Base-by-base conservation (phyloP, 2,797 vertebrate genomes). In the Mormyrops boulengeri region DNA sequence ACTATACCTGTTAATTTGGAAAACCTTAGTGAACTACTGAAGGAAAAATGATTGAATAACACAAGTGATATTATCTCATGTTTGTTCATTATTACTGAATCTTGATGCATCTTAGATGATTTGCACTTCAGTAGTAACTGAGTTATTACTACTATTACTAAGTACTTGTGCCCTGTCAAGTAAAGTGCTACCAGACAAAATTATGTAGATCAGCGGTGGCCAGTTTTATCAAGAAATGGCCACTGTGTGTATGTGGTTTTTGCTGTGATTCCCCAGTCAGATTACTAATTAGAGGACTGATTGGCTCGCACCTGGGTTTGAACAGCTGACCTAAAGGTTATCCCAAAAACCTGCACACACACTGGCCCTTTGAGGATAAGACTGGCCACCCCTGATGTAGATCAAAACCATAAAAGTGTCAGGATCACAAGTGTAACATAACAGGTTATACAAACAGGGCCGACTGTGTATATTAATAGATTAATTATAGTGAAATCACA, bases 391-490 rank as follows among this genome's bases (percentile, higher is more conserved):
- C 0, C 5, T 41, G 17, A 14, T 44, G 6, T 80, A 80, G 38
- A 80, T 44, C 5, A 77, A 14, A 77, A 19, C 34, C 73, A 80
- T 80, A 8, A 19, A 80, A 44, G 19, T 0, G 2, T 44, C 73
- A 80, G 38, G 12, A 80, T 80, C 41, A 44, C n/a, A n/a, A 80
- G 73, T n/a, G 38, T 80, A 80, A 80, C 17, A 19, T 44, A n/a
- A 44, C 30, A 80, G 38, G 7, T 80, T 80, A 41, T 47, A 47
- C 30, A 66, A 44, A 14, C 53, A 62, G 53, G 26, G 44, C 80
- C n/a, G 3, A 47, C 49, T 4, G 82, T 26, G 88, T 47, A 62
- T 77, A 85, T 62, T 60, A 89, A 85, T 89, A 89, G 19, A 26
- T 66, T n/a, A 60, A 26, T 41, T 17, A 66, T 38, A 30, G 38